phyloP scores from a whole-genome alignment of 2,797 vertebrate genomes.

The Microctenopoma stevenorrisi region DNA sequence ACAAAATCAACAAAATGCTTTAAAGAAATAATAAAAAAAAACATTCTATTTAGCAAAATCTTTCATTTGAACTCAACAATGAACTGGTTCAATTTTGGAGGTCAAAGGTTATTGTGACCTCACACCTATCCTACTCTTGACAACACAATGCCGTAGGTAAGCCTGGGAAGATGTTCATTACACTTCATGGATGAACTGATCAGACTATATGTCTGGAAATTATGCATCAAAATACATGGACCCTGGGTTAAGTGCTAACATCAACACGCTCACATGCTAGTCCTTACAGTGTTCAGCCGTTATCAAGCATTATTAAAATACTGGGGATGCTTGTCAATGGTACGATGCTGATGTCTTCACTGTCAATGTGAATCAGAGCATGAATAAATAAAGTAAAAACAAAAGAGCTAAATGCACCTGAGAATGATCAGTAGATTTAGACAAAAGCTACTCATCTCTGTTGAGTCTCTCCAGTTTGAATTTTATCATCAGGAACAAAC shows the following conservation, averaged over 20 bases:
- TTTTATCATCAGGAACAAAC: slow-evolving; percentile 79
- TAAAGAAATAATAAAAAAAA: no score
- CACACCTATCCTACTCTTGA: no score
- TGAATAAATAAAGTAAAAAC: slow-evolving; percentile 56
- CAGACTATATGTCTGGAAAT: no score
- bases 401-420: slow-evolving; percentile 53
- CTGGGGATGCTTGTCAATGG: slow-evolving; percentile 20
- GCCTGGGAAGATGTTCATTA: no score
- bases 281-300: not conserved
- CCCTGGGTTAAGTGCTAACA: not conserved
- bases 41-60: no score
- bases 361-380: slow-evolving; percentile 32
- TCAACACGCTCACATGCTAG: not conserved
- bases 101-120: no score
- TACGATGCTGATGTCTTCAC: slow-evolving; percentile 12
- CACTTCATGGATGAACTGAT: no score
- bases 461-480: slow-evolving; percentile 65
- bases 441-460: slow-evolving; percentile 70
- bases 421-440: slow-evolving; percentile 66
- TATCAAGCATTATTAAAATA: not conserved
- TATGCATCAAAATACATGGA: not conserved
- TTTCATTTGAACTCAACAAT: no score
- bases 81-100: no score
- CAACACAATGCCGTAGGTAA: no score
- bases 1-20: no score